Conservation (phyloP, 2,113 vertebrate genomes). For the Accipiter virgatus region DNA sequence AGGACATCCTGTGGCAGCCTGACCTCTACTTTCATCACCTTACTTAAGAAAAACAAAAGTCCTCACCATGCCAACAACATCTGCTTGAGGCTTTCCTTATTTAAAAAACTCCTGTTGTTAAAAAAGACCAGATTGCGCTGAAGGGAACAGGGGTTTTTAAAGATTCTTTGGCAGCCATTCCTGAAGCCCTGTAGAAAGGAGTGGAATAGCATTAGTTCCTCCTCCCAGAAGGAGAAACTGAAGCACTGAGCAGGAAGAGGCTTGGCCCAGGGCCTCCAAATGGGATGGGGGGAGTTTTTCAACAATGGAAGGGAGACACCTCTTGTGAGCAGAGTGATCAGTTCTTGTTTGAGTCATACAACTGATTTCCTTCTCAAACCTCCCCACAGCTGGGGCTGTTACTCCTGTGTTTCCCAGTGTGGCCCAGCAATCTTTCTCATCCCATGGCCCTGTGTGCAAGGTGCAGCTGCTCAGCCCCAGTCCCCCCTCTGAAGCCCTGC, state of each 20-base stretch:
- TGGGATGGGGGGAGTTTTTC: neutral
- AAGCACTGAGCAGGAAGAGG: neutral
- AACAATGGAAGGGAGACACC: neutral
- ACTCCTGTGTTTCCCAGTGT: neutral
- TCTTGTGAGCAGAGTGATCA: neutral
- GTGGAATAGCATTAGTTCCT: neutral
- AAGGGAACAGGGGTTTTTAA: neutral
- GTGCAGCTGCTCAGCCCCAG: neutral
- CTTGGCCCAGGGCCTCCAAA: neutral
- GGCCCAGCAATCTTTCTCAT: neutral
- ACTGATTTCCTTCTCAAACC: neutral
- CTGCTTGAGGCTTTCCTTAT: neutral
- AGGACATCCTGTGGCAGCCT: neutral
- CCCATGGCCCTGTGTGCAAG: neutral
- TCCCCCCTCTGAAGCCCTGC: neutral
- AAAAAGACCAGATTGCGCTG: neutral
- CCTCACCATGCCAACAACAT: neutral
- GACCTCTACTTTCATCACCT: neutral
- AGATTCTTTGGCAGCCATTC: neutral
- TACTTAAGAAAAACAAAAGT: neutral
- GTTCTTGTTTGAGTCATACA: neutral
- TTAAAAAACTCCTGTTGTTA: neutral
- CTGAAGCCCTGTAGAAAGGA: neutral
- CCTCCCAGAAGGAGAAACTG: neutral
- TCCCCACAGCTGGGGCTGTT: neutral